Evolutionary conservation across 2,797 vertebrate genomes (phyloP).

Genomic region (Intellagama lesueurii): DNA sequence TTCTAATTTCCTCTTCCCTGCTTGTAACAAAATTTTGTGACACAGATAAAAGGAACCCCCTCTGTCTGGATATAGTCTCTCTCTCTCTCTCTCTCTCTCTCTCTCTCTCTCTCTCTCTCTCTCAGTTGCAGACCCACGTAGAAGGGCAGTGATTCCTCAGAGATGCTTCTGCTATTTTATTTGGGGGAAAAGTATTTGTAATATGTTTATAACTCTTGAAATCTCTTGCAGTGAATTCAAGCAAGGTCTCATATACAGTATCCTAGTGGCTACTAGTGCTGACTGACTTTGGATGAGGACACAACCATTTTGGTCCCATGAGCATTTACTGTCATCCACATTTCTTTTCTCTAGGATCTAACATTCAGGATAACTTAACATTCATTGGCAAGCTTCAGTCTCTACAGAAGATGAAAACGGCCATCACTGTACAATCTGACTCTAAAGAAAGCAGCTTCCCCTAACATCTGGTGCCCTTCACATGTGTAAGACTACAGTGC

Average conservation of each 20-base stretch:
- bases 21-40: not conserved
- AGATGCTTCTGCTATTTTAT: not conserved
- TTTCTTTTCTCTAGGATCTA: conserved; percentile 36
- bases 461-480: no score
- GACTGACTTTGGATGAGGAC: conserved; percentile 34
- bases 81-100: no score
- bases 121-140: not conserved
- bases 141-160: not conserved
- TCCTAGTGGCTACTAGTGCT: not conserved
- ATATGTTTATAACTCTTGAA: not conserved
- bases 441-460: no score
- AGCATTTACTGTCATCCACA: not conserved
- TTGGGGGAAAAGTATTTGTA: not conserved
- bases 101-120: not conserved
- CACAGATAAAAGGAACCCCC: not conserved
- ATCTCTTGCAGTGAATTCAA: not conserved
- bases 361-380: conserved; percentile 18
- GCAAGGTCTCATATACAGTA: not conserved
- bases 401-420: no score
- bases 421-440: no score
- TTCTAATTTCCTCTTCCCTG: not conserved
- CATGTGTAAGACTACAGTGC: no score
- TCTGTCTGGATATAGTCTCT: not conserved
- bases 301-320: not conserved
- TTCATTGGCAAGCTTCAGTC: no score